Evolutionary conservation across 2,113 vertebrate genomes (phyloP), one percentile per base, ranked within the genome.

Genomic region (Sylvietta virens): DNA sequence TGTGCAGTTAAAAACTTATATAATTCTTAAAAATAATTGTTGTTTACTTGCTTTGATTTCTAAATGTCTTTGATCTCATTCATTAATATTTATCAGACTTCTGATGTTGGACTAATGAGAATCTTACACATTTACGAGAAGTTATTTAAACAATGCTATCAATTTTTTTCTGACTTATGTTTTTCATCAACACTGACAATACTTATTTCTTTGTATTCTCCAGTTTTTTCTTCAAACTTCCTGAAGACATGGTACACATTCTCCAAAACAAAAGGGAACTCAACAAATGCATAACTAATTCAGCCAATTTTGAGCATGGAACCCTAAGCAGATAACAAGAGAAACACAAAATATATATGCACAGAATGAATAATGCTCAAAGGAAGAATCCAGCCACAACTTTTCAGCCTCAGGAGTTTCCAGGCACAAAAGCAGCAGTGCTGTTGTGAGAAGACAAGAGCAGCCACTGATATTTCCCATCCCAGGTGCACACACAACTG

Each of bases 61-160:
- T 92, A 96, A 94, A 95, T 96, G 91, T 94, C 96, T 98, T 98
- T 98, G 97, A 98, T 98, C 95, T 98, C 72, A 96, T 95, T 96
- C 96, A 98, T 98, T 98, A 98, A 98, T 98, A 98, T 98, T 98
- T 96, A 98, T 98, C 96, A 96, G 64, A 95, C 94, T 97, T 98
- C 97, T 97, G 94, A 97, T 96, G 94, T 95, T 97, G 81, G 90
- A 95, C 96, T 98, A 98, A 98, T 97, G 94, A 98, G 98, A 98
- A 92, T 97, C 97, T 97, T 97, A 95, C 33, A 53, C 88, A 37
- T 97, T 97, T 98, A 96, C 92, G 81, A 97, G 94, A 94, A 96
- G 78, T 37, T 89, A 96, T 96, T 98, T 97, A 97, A 97, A 97
- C 96, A 97, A 97, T 81, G 95, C 82, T 90, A 92, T 39, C 72